Percentiles rank a stretch among this genome's conserved stretches.
phyloP scores from a whole-genome alignment of 2,797 vertebrate genomes.

The Trichosurus vulpecula region DNA sequence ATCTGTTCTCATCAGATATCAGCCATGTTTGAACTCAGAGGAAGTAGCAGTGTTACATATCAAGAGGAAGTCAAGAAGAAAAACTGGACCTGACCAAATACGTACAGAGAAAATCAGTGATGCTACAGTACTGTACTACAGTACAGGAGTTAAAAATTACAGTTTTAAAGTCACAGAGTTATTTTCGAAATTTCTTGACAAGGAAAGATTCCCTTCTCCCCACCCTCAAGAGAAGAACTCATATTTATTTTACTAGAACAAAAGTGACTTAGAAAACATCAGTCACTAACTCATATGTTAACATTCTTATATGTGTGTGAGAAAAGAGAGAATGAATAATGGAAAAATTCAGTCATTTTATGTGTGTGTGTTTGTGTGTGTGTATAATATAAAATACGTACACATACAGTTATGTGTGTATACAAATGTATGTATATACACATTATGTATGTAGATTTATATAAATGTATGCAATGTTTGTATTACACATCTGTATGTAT shows the following conservation, averaged over 20 bases:
- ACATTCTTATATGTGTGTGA: not conserved
- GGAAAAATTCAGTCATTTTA: not conserved
- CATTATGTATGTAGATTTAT: not conserved
- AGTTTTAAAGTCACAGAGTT: not conserved
- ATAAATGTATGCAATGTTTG: not conserved
- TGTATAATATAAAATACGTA: not conserved
- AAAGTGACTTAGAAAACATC: not conserved
- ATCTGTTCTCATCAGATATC: not conserved
- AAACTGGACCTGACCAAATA: not conserved
- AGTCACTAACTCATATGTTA: not conserved
- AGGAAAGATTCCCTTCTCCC: not conserved
- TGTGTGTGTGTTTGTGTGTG: not conserved
- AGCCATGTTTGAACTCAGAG: not conserved
- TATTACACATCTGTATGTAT: not conserved
- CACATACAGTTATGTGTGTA: not conserved
- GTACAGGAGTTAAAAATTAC: no score
- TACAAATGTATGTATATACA: not conserved
- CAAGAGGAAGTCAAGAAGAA: not conserved
- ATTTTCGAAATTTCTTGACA: not conserved
- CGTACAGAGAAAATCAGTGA: not conserved
- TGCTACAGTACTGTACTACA: no score
- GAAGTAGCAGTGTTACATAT: not conserved
- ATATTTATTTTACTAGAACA: not conserved
- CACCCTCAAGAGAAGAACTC: not conserved
- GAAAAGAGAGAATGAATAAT: not conserved